Conservation (phyloP, 2,888 invertebrate species). For the Drosophila austrosaltans region DNA sequence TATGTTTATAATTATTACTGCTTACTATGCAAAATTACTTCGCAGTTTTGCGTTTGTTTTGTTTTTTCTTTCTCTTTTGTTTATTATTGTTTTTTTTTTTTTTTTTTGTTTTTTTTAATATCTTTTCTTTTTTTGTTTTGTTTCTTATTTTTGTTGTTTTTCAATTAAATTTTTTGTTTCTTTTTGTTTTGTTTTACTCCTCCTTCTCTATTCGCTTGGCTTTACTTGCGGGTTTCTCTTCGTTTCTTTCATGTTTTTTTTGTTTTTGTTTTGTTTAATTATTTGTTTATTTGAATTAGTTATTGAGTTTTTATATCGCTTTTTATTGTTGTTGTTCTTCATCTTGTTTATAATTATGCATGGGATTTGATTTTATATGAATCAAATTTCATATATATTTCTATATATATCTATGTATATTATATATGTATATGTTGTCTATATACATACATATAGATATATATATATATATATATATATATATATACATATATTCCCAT, state of each 20-base stretch:
- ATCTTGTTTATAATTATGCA: conserved; percentile 36
- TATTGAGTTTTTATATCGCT: conserved; percentile 47
- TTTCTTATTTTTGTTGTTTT: conserved; percentile 37
- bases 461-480: conserved; percentile 40
- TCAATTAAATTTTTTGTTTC: conserved; percentile 28
- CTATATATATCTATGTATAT: conserved; percentile 33
- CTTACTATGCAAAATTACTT: conserved; percentile 80
- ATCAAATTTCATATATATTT: conserved; percentile 46
- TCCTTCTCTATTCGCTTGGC: conserved; percentile 33
- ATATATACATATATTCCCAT: conserved; percentile 51
- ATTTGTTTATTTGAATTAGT: conserved; percentile 43
- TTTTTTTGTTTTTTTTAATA: conserved; percentile 26
- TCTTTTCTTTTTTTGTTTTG: conserved; percentile 18
- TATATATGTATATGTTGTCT: conserved; percentile 38
- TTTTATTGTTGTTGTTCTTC: conserved; percentile 27
- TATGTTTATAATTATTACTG: conserved; percentile 74
- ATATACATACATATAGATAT: conserved; percentile 39
- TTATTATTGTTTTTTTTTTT: conserved; percentile 9
- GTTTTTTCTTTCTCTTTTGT: conserved; percentile 14
- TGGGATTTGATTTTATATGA: conserved; percentile 38
- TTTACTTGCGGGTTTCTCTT: conserved; percentile 13
- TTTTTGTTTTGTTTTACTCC: conserved; percentile 33
- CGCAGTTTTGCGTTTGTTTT: conserved; percentile 72
- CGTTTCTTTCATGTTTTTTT: conserved; percentile 4
- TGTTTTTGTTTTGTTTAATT: conserved; percentile 24